Conservation (phyloP, 1,140 invertebrate species). For the Drosophila murphyi region DNA sequence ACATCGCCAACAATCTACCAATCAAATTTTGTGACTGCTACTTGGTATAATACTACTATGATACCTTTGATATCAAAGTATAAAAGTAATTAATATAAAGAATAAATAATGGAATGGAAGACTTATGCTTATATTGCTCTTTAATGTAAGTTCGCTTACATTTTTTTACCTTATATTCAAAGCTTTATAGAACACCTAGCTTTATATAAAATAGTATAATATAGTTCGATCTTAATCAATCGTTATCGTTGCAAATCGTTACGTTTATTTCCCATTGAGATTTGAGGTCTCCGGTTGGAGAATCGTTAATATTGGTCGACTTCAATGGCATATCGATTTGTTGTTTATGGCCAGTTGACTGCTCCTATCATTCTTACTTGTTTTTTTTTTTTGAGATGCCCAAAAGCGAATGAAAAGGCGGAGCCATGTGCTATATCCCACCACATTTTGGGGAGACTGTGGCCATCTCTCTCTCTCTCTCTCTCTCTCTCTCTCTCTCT, state of each 20-base stretch:
- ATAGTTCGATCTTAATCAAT: too few relatives aligned
- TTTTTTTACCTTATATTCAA: too few relatives aligned
- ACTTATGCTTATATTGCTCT: too few relatives aligned
- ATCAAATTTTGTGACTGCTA: too few relatives aligned
- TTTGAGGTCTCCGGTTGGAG: neutral
- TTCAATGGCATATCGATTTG: slow-evolving; percentile 73
- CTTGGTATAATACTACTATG: too few relatives aligned
- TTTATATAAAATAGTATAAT: too few relatives aligned
- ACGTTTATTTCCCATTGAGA: slow-evolving; percentile 4
- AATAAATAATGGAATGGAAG: too few relatives aligned
- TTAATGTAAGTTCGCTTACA: too few relatives aligned
- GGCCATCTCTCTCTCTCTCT: neutral
- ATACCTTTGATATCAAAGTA: too few relatives aligned
- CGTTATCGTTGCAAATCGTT: neutral
- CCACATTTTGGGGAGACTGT: neutral
- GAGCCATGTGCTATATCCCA: slow-evolving; percentile 16
- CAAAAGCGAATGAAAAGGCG: slow-evolving; percentile 39
- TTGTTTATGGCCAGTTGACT: slow-evolving; percentile 46
- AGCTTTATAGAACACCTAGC: too few relatives aligned
- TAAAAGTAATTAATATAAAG: too few relatives aligned
- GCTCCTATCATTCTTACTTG: slow-evolving; percentile 26
- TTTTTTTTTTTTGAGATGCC: slow-evolving; percentile 7
- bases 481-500: neutral
- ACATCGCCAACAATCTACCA: too few relatives aligned
- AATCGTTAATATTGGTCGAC: slow-evolving; percentile 40